A percentile compares a stretch with the other conserved stretches of the same genome.
These are phyloP conservation scores for Phyllotis vaccarum DNA, from an alignment of 2,797 vertebrate species.

Conservation along the genomic window DNA sequence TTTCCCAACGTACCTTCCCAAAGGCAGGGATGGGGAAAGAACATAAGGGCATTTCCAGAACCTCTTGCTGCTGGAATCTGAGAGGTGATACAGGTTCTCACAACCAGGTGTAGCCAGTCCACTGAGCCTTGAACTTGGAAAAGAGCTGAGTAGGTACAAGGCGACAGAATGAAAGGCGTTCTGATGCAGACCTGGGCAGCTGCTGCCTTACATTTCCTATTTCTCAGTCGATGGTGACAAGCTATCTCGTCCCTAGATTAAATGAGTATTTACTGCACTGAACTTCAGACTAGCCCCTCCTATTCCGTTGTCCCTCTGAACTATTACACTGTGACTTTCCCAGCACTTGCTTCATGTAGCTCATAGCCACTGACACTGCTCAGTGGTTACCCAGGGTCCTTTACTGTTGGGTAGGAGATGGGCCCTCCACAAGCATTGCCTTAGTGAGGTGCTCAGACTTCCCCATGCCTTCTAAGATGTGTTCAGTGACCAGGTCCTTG, in stretches of 20 bases:
- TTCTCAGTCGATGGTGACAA: not conserved
- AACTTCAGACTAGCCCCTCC: not conserved
- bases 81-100: not conserved
- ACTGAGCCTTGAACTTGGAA: not conserved
- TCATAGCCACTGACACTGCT: not conserved
- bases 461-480: not conserved
- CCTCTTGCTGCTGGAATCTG: not conserved
- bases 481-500: not conserved
- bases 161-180: not conserved
- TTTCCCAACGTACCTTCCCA: not conserved
- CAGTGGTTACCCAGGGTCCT: not conserved
- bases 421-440: not conserved
- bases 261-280: not conserved
- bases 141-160: not conserved
- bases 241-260: not conserved
- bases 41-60: not conserved
- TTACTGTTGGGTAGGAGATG: not conserved
- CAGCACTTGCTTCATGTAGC: not conserved
- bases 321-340: not conserved
- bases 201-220: slow-evolving; percentile 1
- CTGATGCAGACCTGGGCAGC: not conserved
- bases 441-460: not conserved
- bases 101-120: not conserved
- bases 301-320: not conserved
- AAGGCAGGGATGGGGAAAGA: not conserved